A percentile compares a stretch with the other conserved stretches of the same genome.
phyloP scores from a whole-genome alignment of 1,140 invertebrate genomes.

The Drosophila murphyi region DNA sequence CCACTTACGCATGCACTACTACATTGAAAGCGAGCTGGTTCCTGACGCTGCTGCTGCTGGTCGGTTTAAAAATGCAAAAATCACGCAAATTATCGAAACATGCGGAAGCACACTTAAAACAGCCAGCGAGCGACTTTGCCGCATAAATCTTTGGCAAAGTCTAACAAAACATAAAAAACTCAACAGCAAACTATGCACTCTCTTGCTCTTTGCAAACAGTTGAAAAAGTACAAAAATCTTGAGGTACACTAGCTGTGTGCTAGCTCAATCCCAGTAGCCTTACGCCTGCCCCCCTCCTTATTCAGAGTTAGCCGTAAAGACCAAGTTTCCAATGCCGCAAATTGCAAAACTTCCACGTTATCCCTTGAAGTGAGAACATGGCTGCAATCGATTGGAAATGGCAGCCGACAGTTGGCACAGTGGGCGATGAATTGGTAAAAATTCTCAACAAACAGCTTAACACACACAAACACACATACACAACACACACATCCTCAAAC shows the following conservation, averaged over 20 bases:
- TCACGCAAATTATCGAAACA: constrained; percentile 83
- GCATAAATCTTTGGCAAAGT: constrained; percentile 76
- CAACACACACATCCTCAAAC: constrained; percentile 4
- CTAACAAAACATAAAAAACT: constrained; percentile 38
- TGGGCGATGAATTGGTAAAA: constrained; percentile 26
- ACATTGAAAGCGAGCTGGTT: background rate
- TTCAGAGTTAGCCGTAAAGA: constrained; percentile 53
- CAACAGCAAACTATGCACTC: constrained; percentile 35
- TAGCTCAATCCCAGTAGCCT: background rate
- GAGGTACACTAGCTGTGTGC: constrained; percentile 47
- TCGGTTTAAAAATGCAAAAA: constrained; percentile 72
- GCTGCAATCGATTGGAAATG: constrained; percentile 79
- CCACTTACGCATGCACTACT: constrained; percentile 41
- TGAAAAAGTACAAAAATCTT: constrained; percentile 78
- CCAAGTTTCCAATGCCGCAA: constrained; percentile 78
- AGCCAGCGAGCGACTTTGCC: constrained; percentile 64
- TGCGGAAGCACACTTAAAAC: constrained; percentile 72
- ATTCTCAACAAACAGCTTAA: constrained; percentile 25
- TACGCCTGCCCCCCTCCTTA: background rate
- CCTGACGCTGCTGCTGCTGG: constrained; percentile 24
- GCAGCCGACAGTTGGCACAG: constrained; percentile 62
- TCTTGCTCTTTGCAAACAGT: constrained; percentile 20
- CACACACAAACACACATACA: background rate
- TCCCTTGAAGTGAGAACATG: constrained; percentile 80
- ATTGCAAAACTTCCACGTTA: constrained; percentile 81